phyloP scores from a whole-genome alignment of 2,888 invertebrate species.

The Callinectes sapidus region DNA sequence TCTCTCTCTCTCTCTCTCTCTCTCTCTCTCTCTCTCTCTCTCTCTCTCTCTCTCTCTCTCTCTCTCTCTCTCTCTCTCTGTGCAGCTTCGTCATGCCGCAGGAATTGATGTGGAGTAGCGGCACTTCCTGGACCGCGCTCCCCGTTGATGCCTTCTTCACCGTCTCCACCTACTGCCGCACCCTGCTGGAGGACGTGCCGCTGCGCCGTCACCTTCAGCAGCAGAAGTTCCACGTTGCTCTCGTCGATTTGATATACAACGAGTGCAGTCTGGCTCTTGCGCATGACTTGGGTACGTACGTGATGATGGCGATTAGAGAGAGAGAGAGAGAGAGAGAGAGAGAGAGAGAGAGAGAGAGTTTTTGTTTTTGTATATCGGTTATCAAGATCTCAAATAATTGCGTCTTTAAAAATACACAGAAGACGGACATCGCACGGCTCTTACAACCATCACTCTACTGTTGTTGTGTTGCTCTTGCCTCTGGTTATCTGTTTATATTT shows the following conservation, averaged over 20 bases:
- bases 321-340: slow-evolving; percentile 12
- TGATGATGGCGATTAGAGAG: neutral
- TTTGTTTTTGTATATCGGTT: neutral
- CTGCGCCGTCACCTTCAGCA: slow-evolving; percentile 72
- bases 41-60: slow-evolving; percentile 27
- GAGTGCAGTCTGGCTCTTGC: slow-evolving; percentile 75
- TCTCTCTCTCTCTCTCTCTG: neutral
- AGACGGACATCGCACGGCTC: neutral
- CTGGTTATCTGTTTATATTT: neutral
- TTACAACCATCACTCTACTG: neutral
- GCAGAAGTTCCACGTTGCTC: slow-evolving; percentile 74
- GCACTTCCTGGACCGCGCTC: slow-evolving; percentile 71
- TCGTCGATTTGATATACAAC: slow-evolving; percentile 75
- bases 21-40: slow-evolving; percentile 22
- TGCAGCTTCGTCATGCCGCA: slow-evolving; percentile 69
- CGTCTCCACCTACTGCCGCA: slow-evolving; percentile 74
- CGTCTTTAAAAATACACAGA: neutral
- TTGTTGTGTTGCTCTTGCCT: neutral
- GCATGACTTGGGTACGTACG: slow-evolving; percentile 73
- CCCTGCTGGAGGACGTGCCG: slow-evolving; percentile 73
- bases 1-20: neutral
- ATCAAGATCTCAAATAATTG: neutral
- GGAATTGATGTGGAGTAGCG: slow-evolving; percentile 68
- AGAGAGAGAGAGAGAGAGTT: slow-evolving; percentile 19
- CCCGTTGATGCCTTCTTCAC: slow-evolving; percentile 74